Percentiles rank a stretch among this genome's conserved stretches.
These are phyloP conservation scores for Phrixothrix hirtus DNA, from an alignment of 2,888 invertebrate genomes.

Conservation along the genomic window DNA sequence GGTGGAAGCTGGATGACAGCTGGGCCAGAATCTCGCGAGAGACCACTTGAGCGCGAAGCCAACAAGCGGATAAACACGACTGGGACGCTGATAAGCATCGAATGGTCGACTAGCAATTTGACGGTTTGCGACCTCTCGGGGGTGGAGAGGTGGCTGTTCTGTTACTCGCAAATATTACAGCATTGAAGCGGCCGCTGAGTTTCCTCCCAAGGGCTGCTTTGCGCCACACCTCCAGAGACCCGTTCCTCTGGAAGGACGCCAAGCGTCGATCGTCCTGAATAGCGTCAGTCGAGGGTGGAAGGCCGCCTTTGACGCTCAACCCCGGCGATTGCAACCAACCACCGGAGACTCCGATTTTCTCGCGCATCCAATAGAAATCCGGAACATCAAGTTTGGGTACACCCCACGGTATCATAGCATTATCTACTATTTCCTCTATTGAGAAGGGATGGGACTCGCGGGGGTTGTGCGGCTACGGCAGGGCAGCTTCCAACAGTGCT, in stretches of 20 bases:
- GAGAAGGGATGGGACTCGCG: constrained; percentile 40
- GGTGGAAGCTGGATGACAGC: constrained; percentile 37
- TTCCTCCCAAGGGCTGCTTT: constrained; percentile 61
- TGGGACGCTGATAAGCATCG: constrained; percentile 55
- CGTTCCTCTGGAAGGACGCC: constrained; percentile 54
- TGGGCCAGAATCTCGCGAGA: constrained; percentile 49
- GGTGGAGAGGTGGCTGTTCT: constrained; percentile 45
- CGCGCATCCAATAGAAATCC: constrained; percentile 39
- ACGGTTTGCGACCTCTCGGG: constrained; percentile 50
- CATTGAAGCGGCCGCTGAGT: constrained; percentile 38
- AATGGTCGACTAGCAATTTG: constrained; percentile 50
- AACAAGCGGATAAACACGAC: constrained; percentile 54
- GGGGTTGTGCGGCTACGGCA: constrained; percentile 33
- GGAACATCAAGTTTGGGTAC: constrained; percentile 37
- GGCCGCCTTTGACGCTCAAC: constrained; percentile 42
- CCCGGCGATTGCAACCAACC: constrained; percentile 46
- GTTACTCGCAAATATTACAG: constrained; percentile 39
- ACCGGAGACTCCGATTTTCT: constrained; percentile 41
- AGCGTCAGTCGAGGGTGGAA: constrained; percentile 40
- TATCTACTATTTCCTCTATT: constrained; percentile 37
- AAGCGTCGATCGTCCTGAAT: constrained; percentile 42
- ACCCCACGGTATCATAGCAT: constrained; percentile 42
- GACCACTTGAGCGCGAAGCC: constrained; percentile 49
- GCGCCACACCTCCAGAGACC: constrained; percentile 58
- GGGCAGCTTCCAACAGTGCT: constrained; percentile 43